phyloP scores from a whole-genome alignment of 2,113 vertebrate species.

The Parus major region DNA sequence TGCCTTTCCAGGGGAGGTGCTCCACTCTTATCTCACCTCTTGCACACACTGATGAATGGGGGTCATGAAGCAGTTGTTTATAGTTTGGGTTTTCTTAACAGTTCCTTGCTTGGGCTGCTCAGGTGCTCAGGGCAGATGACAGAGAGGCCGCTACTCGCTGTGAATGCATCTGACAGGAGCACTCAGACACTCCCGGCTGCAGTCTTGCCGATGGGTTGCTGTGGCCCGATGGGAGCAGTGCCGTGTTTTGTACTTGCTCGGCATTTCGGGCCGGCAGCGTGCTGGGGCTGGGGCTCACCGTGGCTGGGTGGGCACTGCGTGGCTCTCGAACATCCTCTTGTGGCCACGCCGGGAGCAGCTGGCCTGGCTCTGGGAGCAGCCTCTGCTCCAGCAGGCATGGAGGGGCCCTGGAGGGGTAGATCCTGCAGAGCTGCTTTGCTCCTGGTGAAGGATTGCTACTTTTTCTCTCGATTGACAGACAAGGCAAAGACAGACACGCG shows the following conservation, averaged over 20 bases:
- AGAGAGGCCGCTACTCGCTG: not conserved
- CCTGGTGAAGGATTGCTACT: not conserved
- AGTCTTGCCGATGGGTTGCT: not conserved
- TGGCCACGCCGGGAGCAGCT: not conserved
- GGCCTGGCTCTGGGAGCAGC: not conserved
- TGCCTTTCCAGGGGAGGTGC: not conserved
- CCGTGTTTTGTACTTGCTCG: not conserved
- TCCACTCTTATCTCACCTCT: not conserved
- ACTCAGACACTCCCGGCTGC: not conserved
- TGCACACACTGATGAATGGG: not conserved
- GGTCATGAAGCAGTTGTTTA: not conserved
- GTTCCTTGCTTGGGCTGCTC: not conserved
- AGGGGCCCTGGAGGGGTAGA: not conserved
- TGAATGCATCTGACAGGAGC: not conserved
- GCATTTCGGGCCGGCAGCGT: not conserved
- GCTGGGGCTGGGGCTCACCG: not conserved
- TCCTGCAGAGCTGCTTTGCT: not conserved
- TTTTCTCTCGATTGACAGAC: not conserved
- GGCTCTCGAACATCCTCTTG: conserved; percentile 49
- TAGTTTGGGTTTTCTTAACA: not conserved
- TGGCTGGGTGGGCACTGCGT: not conserved
- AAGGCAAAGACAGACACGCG: not conserved
- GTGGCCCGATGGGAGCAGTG: not conserved
- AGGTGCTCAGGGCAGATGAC: not conserved
- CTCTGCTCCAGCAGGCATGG: not conserved